These are phyloP conservation scores for Eulithis prunata DNA, from an alignment of 2,888 invertebrate genomes.

Conservation along the genomic window DNA sequence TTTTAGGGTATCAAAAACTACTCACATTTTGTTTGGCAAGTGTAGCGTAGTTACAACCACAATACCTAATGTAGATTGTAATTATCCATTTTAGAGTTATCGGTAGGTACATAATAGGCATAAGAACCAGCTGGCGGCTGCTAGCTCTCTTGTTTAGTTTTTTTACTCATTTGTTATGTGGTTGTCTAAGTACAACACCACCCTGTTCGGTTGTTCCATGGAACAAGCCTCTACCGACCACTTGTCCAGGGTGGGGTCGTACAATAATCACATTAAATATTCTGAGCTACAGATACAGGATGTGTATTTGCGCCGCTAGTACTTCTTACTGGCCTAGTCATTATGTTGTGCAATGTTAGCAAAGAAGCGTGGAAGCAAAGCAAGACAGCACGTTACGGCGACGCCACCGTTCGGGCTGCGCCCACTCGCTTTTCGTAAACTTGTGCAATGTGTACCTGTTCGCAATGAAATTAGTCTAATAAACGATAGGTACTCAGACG, in stretches of 20 bases:
- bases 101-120: too few species aligned
- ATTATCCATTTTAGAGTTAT: conserved; percentile 18
- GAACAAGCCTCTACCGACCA: too few species aligned
- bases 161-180: too few species aligned
- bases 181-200: too few species aligned
- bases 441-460: conserved; percentile 68
- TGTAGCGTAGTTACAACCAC: conserved; percentile 15
- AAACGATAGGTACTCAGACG: conserved; percentile 45
- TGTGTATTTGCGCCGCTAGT: background rate
- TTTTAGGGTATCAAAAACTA: conserved; percentile 58
- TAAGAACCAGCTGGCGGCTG: too few species aligned
- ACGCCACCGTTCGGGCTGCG: conserved; percentile 51
- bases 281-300: background rate
- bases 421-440: conserved; percentile 57
- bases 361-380: conserved; percentile 18
- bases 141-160: too few species aligned
- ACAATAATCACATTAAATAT: too few species aligned
- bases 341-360: conserved; percentile 56
- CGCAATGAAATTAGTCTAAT: conserved; percentile 54
- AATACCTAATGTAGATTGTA: conserved; percentile 16
- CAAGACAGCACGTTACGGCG: conserved; percentile 48
- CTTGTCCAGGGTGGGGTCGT: too few species aligned
- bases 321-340: conserved; percentile 18
- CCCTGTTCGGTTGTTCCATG: too few species aligned
- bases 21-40: conserved; percentile 32